Evolutionary conservation across 2,888 invertebrate species (phyloP), one percentile per base, ranked within the genome.

Genomic region (Margaritifera margaritifera): DNA sequence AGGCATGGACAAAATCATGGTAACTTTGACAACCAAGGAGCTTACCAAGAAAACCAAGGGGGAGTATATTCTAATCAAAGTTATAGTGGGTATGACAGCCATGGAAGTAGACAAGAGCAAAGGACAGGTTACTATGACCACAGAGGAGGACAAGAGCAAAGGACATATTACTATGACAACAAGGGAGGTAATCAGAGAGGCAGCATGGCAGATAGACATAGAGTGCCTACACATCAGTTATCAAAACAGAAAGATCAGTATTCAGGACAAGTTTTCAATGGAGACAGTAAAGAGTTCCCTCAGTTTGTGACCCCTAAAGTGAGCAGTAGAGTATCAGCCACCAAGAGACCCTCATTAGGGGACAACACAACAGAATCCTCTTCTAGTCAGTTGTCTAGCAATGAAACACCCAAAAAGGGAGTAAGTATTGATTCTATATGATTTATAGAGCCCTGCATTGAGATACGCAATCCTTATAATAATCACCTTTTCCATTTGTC

Each of bases 281-380:
- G 77, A n/a, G 64, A 65, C 31, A 71, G 68, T 61, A 68, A 73
- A 18, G 74, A 70, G 15, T 62, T 64, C 24, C 54, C 64, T 4
- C 74, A 79, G 22, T 85, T 84, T 78, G 81, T 83, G 8, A 81
- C 82, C 4, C 85, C 85, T 0, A 83, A 79, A 74, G 72, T 84
- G n/a, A 25, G 66, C 8, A 53, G 60, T 15, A 63, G 53, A 18
- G 56, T 54, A 25, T 25, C 66, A 42, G 18, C 59, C 62, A n/a
- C 69, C n/a, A 65, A 69, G 51, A 66, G 66, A 51, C 27, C 58
- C 54, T 70, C 70, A 27, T 62, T 64, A 27, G 68, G 68, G 25
- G 64, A 72, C 42, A 42, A 42, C 15, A 42, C 5, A 52, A 50
- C 57, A 58, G 65, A 51, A 50, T 15, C 25, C 65, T 57, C 22